phyloP scores from a whole-genome alignment of 2,888 invertebrate genomes.

The Apocheima hispidaria region DNA sequence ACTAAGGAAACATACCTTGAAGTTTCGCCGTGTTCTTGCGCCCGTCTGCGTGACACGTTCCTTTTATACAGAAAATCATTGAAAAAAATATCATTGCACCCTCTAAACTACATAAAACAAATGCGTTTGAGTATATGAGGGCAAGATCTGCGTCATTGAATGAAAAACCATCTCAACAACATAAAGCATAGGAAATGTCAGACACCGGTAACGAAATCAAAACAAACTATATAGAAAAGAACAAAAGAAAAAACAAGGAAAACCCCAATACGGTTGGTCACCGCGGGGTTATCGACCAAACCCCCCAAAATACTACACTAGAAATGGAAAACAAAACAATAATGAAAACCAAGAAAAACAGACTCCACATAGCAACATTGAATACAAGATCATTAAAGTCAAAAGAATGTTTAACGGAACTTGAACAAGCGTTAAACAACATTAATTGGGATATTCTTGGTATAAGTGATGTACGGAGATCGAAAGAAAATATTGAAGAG shows the following conservation, averaged over 20 bases:
- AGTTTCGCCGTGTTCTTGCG: too few species aligned
- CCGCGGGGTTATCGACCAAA: slow-evolving; percentile 35
- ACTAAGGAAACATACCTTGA: too few species aligned
- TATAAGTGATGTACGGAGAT: slow-evolving; percentile 10
- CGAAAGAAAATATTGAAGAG: slow-evolving; percentile 21
- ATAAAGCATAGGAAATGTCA: neutral
- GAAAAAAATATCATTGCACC: neutral
- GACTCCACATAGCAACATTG: slow-evolving; percentile 24
- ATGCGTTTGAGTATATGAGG: neutral
- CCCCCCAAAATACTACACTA: slow-evolving; percentile 23
- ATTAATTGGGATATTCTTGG: slow-evolving; percentile 37
- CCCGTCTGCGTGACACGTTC: too few species aligned
- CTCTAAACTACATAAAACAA: neutral
- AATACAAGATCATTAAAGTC: slow-evolving; percentile 29
- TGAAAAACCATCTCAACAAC: neutral
- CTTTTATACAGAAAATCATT: too few species aligned
- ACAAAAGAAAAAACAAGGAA: neutral
- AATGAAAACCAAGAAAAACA: neutral
- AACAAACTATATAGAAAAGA: neutral
- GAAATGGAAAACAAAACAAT: slow-evolving; percentile 2
- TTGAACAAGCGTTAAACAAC: slow-evolving; percentile 25
- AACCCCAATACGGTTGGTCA: slow-evolving; percentile 33
- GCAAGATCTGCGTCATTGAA: neutral
- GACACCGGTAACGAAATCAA: neutral
- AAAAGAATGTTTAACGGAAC: slow-evolving; percentile 24